Evolutionary conservation across 2,888 invertebrate species (phyloP), one percentile per base, ranked within the genome.

Genomic region (Didymodactylos carnosus): DNA sequence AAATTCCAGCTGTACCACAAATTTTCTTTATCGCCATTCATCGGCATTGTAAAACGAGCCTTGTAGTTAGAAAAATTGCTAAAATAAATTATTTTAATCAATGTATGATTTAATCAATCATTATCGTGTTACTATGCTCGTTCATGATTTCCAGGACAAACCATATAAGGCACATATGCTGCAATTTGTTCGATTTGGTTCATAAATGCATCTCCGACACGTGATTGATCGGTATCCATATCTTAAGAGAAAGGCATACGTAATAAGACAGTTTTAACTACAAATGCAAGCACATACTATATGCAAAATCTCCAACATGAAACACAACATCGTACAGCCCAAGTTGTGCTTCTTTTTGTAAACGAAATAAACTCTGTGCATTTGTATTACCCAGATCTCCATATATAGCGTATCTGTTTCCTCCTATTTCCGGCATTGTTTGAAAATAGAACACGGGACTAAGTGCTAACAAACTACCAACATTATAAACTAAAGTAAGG

Each of bases 11-110:
- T 82, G 78, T 79, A 82, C 76, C 78, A 82, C 79, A 82, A 79
- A 19, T 76, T 77, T 6, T 79, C 76, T 19, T 35, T 35, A 35
- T 62, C 73, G 72, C 79, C 81, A 76, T 82, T 80, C 23, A 78
- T 79, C 0, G 94, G 94, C 94, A 95, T 94, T 73, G 88, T 88
- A 85, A 95, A 97, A 27, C 95, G 88, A 73, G 88, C 88, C 78
- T 89, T 88, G 84, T 95, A 97, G 85, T 97, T 91, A 77, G 91
- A 91, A 85, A 95, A 97, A 85, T 97, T 95, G 81, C 91, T 91
- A 84, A 23, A 84, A 83, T 78, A 76, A 71, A 40, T 29, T 73
- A 14, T 29, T 25, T 10, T 51, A 35, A 16, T 71, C 25, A 23
- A 29, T 7, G 6, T 70, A 29, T n/a, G 35, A 8, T 23, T 25